Evolutionary conservation across 2,888 invertebrate species (phyloP).

Genomic region (Sacculina carcini): DNA sequence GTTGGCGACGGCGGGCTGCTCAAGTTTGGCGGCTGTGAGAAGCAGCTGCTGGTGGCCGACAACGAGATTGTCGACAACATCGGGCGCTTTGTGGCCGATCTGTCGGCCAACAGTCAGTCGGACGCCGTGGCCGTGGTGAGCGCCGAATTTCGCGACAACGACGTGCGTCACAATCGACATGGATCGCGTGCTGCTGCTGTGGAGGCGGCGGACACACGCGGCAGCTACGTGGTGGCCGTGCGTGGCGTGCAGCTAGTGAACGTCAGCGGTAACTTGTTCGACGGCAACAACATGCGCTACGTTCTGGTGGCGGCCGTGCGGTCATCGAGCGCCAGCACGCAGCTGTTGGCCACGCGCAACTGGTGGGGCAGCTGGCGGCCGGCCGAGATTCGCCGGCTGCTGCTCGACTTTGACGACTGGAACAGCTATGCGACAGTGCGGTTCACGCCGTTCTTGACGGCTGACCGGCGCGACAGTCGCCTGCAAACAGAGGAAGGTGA

Average conservation of each 20-base stretch:
- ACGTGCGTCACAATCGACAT: slow-evolving; percentile 36
- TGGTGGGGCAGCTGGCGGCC: slow-evolving; percentile 80
- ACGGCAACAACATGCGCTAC: slow-evolving; percentile 48
- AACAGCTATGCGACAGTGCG: slow-evolving; percentile 84
- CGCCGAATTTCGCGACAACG: slow-evolving; percentile 50
- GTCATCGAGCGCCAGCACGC: slow-evolving; percentile 62
- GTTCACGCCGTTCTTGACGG: slow-evolving; percentile 60
- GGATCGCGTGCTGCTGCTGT: not conserved
- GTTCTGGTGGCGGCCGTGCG: slow-evolving; percentile 62
- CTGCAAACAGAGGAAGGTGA: slow-evolving; percentile 43
- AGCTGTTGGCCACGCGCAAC: slow-evolving; percentile 65
- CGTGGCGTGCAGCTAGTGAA: slow-evolving; percentile 82
- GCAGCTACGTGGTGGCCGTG: slow-evolving; percentile 68
- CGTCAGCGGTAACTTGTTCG: slow-evolving; percentile 65
- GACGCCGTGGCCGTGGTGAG: slow-evolving; percentile 63
- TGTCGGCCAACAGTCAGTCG: slow-evolving; percentile 68
- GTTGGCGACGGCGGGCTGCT: slow-evolving; percentile 52
- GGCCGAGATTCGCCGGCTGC: slow-evolving; percentile 43
- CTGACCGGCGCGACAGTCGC: slow-evolving; percentile 17
- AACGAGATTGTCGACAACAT: slow-evolving; percentile 54
- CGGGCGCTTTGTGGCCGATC: slow-evolving; percentile 58
- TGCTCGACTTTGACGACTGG: slow-evolving; percentile 99
- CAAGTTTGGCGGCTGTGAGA: slow-evolving; percentile 80
- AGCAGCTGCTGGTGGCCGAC: slow-evolving; percentile 53
- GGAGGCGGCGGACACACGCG: slow-evolving; percentile 30